Base-by-base conservation (phyloP, 2,888 invertebrate species). In the Nemoura dubitans region DNA sequence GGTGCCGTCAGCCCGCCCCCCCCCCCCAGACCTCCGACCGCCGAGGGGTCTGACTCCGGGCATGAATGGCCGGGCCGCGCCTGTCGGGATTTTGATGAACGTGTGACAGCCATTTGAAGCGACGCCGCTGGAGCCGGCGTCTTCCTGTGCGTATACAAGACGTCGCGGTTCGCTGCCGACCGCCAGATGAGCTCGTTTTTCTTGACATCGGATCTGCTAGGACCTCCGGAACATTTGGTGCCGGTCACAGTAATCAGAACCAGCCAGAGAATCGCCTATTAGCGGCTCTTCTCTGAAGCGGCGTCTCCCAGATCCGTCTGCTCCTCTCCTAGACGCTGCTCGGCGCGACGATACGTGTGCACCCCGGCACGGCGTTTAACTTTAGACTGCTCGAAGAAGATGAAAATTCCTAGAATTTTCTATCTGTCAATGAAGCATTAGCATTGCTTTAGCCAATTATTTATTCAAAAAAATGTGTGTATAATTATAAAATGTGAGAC, bases 201-300 rank as follows among this genome's bases (percentile, higher is more conserved):
- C 78, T 26, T 78, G 78, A 16, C 78, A 78, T 78, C 78, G 78
- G 78, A 78, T 78, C 78, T 78, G 26, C 27, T 78, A 28, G 78
- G 28, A 78, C 26, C 78, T 78, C 78, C 78, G 78, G 78, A 78
- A 78, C 78, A 59, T 59, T 59, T 59, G 59, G 59, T 16, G 59
- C 28, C 27, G 28, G 78, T 28, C 78, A 28, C 28, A 78, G 27
- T 78, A 78, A 78, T 78, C 78, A 78, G n/a, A 14, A 78, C 26
- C 78, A 78, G n/a, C 0, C 59, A 59, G 59, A 59, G 59, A 59
- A 59, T 7, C 59, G 3, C 59, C 14, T 59, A 59, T 59, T 59
- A 59, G 59, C 59, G 59, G 59, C 59, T 21, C 16, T 59, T 59
- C 59, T 59, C 59, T 59, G 59, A 59, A 59, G 59, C 59, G 21